Base-by-base conservation (phyloP, 2,888 invertebrate species). In the Hanleya hanleyi region DNA sequence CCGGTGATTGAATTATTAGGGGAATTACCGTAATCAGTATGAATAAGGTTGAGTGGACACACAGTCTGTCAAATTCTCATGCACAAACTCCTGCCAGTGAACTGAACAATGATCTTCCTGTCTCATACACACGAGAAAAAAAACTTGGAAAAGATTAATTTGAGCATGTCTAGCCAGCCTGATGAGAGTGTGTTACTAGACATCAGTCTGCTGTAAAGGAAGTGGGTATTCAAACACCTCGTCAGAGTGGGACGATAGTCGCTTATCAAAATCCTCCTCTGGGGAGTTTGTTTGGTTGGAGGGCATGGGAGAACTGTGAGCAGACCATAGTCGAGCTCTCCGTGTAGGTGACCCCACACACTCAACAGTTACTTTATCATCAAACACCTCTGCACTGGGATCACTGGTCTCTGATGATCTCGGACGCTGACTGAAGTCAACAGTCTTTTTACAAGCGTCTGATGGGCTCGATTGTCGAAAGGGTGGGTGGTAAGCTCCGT, bases 401-500 rank as follows among this genome's bases (percentile, higher is more conserved):
- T 51, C 57, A 22, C 22, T 22, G 15, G 29, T 57, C 26, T 29
- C 22, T 29, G 26, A 22, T 57, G 22, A 15, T 15, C 26, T 18
- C 4, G 32, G 32, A 22, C 26, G 29, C n/a, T n/a, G n/a, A n/a
- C n/a, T n/a, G n/a, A n/a, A n/a, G n/a, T n/a, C n/a, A n/a, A n/a
- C n/a, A n/a, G n/a, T n/a, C n/a, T n/a, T n/a, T n/a, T n/a, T n/a
- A n/a, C n/a, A n/a, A 15, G 26, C 57, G n/a, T 47, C 47, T n/a
- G n/a, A 5, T 4, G 57, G 57, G 57, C 57, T 57, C n/a, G n/a
- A n/a, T 4, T 57, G 57, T 9, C 57, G 4, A 9, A 29, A 4
- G 29, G 77, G 76, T 5, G 81, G 80, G 51, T 81, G 79, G 73
- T 84, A 83, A 3, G 79, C 81, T 38, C 85, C 84, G 67, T 86